Evolutionary conservation across 1,140 invertebrate genomes (phyloP), one percentile per base, ranked within the genome.

Genomic region (Zelostemma sp.): DNA sequence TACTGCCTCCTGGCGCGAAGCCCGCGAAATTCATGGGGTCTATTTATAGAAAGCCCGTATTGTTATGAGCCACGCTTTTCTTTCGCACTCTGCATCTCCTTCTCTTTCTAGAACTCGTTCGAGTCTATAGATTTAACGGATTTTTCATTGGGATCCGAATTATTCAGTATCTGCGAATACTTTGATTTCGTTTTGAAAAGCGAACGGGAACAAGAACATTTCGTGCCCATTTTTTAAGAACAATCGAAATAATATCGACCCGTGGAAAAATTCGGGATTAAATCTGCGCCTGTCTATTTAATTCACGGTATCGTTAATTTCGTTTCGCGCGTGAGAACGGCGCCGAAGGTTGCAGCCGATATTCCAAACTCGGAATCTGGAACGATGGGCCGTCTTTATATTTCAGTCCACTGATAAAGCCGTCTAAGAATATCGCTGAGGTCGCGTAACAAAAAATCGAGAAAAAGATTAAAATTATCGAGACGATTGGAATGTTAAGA

Each of bases 41-140:
- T 77, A 75, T 74, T 74, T 74, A 66, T 74, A 75, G 68, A 53
- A 40, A 53, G 50, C 11, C 15, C 15, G 41, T 46, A 45, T 56
- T 56, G 40, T 56, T 46, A 41, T 56, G 53, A 1, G 19, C 16
- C 45, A 18, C 18, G 18, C 45, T 46, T 18, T 11, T 46, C 18
- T 11, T 15, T 1, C 14, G 14, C 35, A 3, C 35, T 43, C 4
- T 18, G 9, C 17, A 9, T 45, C 38, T 28, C 35, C 19, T 21
- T 55, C 35, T 40, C 40, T 45, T 16, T 12, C 35, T 3, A 3
- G 35, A 2, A 11, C 35, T 2, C 35, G 12, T 11, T 38, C 35
- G 21, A 8, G 21, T 25, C 8, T 25, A 8, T 3, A 25, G 21
- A n/a, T n/a, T n/a, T n/a, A n/a, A n/a, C n/a, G n/a, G n/a, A n/a